A percentile compares a stretch with the other conserved stretches of the same genome.
phyloP scores from a whole-genome alignment of 2,113 vertebrate species.

The Pimephales promelas region DNA sequence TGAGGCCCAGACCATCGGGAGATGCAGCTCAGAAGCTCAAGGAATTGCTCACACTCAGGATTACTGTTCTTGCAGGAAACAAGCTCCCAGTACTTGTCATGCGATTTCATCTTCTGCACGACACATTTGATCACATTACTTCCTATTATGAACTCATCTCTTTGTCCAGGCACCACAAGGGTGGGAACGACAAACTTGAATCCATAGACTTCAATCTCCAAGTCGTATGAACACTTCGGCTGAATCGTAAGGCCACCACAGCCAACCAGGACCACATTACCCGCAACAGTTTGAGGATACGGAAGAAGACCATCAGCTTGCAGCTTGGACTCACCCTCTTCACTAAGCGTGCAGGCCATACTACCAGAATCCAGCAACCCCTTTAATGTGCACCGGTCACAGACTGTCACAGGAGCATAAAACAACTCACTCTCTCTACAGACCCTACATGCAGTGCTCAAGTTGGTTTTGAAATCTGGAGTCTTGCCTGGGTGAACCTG shows the following conservation, averaged over 20 bases:
- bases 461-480: too few relatives aligned
- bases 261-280: neutral
- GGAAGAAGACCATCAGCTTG: neutral
- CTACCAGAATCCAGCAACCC: neutral
- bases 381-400: neutral
- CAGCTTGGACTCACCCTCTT: conserved; percentile 6
- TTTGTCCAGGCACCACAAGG: conserved; percentile 47
- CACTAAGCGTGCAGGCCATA: neutral
- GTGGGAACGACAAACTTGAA: conserved; percentile 33
- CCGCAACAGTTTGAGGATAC: neutral
- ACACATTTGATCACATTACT: conserved; percentile 47
- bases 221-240: conserved; percentile 44
- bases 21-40: conserved; percentile 10
- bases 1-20: conserved; percentile 6
- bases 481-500: too few relatives aligned
- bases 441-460: too few relatives aligned
- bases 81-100: conserved; percentile 38
- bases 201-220: conserved; percentile 49
- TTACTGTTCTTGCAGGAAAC: neutral
- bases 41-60: conserved; percentile 33
- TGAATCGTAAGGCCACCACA: conserved; percentile 3
- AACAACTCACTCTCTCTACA: neutral
- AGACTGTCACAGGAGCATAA: neutral
- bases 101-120: conserved; percentile 36
- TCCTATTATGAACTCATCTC: conserved; percentile 48